Conservation (phyloP, 2,888 invertebrate genomes). For the Cyclophora punctaria region DNA sequence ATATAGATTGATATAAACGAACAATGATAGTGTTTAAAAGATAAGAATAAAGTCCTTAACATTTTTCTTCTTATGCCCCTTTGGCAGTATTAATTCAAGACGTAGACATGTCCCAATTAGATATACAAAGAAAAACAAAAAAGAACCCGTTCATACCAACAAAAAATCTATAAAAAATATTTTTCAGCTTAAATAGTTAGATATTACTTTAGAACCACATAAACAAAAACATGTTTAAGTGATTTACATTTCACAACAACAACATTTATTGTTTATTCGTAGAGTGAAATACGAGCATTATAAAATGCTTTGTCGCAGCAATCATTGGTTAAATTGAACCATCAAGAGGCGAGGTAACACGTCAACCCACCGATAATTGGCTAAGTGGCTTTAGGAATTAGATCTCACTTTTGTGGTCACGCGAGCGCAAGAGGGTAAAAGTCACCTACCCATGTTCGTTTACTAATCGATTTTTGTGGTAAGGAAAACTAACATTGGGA, state of each 20-base stretch:
- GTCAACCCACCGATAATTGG: constrained; percentile 52
- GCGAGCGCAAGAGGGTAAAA: constrained; percentile 33
- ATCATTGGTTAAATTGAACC: constrained; percentile 54
- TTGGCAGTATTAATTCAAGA: too few relatives aligned
- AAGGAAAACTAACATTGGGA: not conserved
- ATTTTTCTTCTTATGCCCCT: too few relatives aligned
- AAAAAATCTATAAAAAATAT: too few relatives aligned
- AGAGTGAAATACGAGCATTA: too few relatives aligned
- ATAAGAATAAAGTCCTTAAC: too few relatives aligned
- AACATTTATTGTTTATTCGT: constrained; percentile 2
- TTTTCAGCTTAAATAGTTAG: too few relatives aligned
- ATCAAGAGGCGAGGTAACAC: constrained; percentile 38
- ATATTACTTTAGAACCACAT: too few relatives aligned
- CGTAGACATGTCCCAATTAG: too few relatives aligned
- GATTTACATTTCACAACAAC: not conserved
- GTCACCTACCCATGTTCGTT: not conserved
- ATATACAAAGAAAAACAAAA: too few relatives aligned
- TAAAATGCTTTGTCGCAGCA: constrained; percentile 24
- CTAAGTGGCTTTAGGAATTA: constrained; percentile 52
- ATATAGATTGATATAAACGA: too few relatives aligned
- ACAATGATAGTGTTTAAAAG: too few relatives aligned
- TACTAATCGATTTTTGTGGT: not conserved
- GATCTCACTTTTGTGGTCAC: constrained; percentile 50
- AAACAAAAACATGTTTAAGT: not conserved
- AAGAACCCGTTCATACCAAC: too few relatives aligned